Base-by-base conservation (phyloP, 2,888 invertebrate genomes). In the Morpho helenor region DNA sequence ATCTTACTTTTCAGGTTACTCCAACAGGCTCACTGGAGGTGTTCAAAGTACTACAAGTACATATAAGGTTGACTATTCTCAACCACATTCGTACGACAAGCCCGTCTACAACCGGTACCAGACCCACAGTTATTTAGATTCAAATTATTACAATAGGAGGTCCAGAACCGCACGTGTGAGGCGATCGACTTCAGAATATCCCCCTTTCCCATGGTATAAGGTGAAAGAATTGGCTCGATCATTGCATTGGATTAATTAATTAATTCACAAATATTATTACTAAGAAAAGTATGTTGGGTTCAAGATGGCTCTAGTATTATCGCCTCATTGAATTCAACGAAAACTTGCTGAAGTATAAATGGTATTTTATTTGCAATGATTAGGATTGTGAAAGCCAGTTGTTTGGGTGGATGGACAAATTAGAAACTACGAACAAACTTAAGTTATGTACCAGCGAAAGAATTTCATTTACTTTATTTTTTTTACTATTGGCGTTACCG, bases 131-230 rank as follows among this genome's bases (percentile, higher is more conserved):
- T 87, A 86, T 68, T 66, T 76, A 40, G 81, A 82, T 47, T 75
- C 84, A 2, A 80, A 76, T 48, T 90, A 82, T 70, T 91, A 89
- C 75, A 91, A 90, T 73, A 75, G 91, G 63, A 77, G 90, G 72
- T 86, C 89, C 46, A 73, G 91, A 68, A 77, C 82, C 46, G 74
- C 84, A 8, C 75, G 91, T 63, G 68, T 82, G 65, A 77, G 82
- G 64, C 82, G 89, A 70, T 77, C 85, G 65, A 76, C 87, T 2
- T 76, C 83, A 64, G 82, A 87, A 65, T 83, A 91, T 75, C 94
- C 94, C 16, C 92, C 93, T 16, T 95, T 96, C 77, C 96, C 96
- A 56, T 96, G 96, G 95, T 92, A 94, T 79, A 94, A 94, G 86
- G 94, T 95, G 61, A 91, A 92, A 73, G 94, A 95, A 79, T 87